Base-by-base conservation (phyloP, 1,140 invertebrate species). In the Drosophila parvula region DNA sequence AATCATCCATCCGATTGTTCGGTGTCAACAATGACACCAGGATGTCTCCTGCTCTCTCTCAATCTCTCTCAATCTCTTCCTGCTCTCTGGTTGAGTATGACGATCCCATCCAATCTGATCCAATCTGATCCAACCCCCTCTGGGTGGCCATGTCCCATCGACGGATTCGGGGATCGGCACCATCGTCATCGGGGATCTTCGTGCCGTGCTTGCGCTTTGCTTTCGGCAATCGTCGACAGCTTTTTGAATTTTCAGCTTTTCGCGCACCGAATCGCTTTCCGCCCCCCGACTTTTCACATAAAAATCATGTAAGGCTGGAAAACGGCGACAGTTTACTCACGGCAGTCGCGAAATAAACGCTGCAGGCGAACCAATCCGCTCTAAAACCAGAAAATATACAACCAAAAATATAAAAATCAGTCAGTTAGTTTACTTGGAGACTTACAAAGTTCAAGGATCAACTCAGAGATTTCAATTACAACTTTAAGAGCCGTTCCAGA, bases 271-370 rank as follows among this genome's bases (percentile, higher is more conserved):
- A 75, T 55, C 50, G 47, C 48, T 36, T 41, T 34, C 34, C 41
- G 40, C 79, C 53, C 53, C 56, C 70, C 59, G 70, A 88, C 56
- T 81, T 91, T 91, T 90, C 78, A 90, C 85, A 91, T 91, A 91
- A 90, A 91, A 91, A 91, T 90, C 83, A 85, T 89, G 86, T 90
- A 89, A 90, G 74, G 75, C 88, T 91, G 90, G 90, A 91, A 89
- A 89, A 79, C 73, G 86, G 86, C 90, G 90, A 90, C 90, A 91
- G 90, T 91, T 91, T 83, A 88, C 84, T 65, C 88, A 83, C 81
- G 90, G 84, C 88, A 89, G 88, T 79, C 81, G 86, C 77, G 77
- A 77, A 74, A 76, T 55, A 79, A 70, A 81, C 81, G 79, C 58
- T 81, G 71, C 65, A 58, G 61, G 47, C 69, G 51, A 89, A 75